Conservation (phyloP, 2,113 vertebrate species). For the Circaetus gallicus region DNA sequence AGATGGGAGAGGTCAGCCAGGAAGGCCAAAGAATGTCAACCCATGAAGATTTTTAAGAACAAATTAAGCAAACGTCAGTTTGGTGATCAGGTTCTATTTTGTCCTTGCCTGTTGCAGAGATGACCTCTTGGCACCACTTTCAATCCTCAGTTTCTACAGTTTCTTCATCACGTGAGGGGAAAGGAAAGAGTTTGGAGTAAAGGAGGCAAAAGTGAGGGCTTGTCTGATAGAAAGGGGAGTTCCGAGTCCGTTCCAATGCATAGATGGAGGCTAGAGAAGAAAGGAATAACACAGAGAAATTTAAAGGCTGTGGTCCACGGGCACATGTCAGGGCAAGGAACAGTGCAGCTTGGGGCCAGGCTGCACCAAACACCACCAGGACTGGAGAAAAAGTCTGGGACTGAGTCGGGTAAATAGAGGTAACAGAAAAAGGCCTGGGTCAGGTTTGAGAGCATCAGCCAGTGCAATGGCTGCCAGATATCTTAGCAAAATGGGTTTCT, state of each 20-base stretch:
- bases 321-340: not conserved
- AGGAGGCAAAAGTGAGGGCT: not conserved
- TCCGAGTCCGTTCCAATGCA: not conserved
- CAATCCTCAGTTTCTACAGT: not conserved
- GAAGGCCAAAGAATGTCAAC: not conserved
- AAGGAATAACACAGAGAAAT: not conserved
- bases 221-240: not conserved
- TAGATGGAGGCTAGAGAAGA: not conserved
- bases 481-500: not conserved
- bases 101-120: not conserved
- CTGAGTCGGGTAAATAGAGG: not conserved
- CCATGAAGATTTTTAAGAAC: not conserved
- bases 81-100: not conserved
- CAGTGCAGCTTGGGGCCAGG: fast-evolving
- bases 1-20: not conserved
- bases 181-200: not conserved
- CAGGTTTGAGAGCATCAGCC: not conserved
- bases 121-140: not conserved
- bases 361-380: not conserved
- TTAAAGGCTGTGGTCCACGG: not conserved
- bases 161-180: not conserved
- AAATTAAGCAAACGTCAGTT: not conserved
- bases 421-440: not conserved
- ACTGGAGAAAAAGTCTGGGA: not conserved
- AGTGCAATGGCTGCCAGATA: not conserved